These are phyloP conservation scores for Odontothrips loti DNA, from an alignment of 2,888 invertebrate genomes.

Conservation along the genomic window DNA sequence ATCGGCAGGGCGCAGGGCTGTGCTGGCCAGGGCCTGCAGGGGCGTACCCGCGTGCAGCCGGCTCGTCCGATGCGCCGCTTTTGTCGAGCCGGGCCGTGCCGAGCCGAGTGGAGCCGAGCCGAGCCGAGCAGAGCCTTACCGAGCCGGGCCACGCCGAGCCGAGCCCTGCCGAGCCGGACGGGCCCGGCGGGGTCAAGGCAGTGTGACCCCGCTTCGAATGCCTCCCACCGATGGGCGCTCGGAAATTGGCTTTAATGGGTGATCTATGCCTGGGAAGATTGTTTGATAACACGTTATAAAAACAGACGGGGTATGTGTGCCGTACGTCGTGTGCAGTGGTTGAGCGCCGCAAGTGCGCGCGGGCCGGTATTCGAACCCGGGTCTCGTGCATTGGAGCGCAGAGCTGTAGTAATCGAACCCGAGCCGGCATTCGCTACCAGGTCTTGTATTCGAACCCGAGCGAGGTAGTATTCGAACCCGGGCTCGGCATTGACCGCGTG, in stretches of 20 bases:
- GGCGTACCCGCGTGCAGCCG: too few relatives aligned
- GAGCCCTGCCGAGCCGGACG: background rate
- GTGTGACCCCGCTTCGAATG: background rate
- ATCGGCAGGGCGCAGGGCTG: background rate
- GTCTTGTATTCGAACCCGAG: too few relatives aligned
- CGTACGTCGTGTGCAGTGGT: too few relatives aligned
- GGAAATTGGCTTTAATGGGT: conserved; percentile 26
- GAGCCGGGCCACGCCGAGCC: background rate
- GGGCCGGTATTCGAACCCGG: background rate
- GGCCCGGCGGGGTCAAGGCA: background rate
- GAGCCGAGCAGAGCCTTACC: background rate
- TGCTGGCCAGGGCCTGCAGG: background rate
- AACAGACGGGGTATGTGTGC: background rate
- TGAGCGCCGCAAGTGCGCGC: background rate
- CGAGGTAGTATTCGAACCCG: too few relatives aligned
- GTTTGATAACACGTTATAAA: conserved; percentile 22
- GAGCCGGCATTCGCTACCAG: too few relatives aligned
- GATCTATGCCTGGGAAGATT: conserved; percentile 12
- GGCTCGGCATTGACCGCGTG: background rate
- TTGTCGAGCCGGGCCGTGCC: too few relatives aligned
- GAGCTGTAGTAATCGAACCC: too few relatives aligned
- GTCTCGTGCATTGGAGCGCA: too few relatives aligned
- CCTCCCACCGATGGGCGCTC: background rate
- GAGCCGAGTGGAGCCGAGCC: background rate
- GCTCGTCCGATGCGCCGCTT: background rate